These are phyloP conservation scores for Anoplophora glabripennis DNA, from an alignment of 1,140 invertebrate genomes.

Conservation along the genomic window DNA sequence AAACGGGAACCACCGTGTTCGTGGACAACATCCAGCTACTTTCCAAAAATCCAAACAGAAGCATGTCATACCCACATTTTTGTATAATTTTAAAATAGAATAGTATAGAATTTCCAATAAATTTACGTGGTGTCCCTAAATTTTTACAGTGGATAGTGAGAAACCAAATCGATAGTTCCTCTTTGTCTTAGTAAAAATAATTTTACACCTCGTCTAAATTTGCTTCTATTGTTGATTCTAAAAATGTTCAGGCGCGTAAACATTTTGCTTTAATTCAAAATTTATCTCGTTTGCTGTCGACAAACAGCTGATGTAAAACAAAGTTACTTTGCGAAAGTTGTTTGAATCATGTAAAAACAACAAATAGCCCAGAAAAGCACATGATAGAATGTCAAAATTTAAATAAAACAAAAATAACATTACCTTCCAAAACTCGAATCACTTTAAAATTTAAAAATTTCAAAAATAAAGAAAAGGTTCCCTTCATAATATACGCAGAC, in stretches of 20 bases:
- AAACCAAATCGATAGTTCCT: not conserved
- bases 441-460: constrained; percentile 9
- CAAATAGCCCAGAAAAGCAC: constrained; percentile 22
- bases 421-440: constrained; percentile 20
- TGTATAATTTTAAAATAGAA: constrained; percentile 13
- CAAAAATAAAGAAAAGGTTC: constrained; percentile 28
- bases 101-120: constrained; percentile 15
- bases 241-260: constrained; percentile 7
- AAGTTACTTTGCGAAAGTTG: constrained; percentile 32
- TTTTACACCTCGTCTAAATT: constrained; percentile 14
- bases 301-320: constrained; percentile 18
- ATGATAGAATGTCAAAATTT: constrained; percentile 14
- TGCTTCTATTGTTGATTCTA: not conserved
- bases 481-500: constrained; percentile 44
- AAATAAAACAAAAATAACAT: constrained; percentile 25
- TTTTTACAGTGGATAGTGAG: constrained; percentile 15
- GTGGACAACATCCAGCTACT: constrained; percentile 11
- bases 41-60: constrained; percentile 16
- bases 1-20: too few relatives aligned
- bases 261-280: constrained; percentile 27
- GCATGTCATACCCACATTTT: constrained; percentile 16
- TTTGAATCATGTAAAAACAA: constrained; percentile 25
- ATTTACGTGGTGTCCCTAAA: constrained; percentile 17
- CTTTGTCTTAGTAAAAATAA: too few relatives aligned
- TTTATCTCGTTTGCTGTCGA: constrained; percentile 19